Evolutionary conservation across 1,140 invertebrate genomes (phyloP), one percentile per base, ranked within the genome.

Genomic region (Apis cerana): DNA sequence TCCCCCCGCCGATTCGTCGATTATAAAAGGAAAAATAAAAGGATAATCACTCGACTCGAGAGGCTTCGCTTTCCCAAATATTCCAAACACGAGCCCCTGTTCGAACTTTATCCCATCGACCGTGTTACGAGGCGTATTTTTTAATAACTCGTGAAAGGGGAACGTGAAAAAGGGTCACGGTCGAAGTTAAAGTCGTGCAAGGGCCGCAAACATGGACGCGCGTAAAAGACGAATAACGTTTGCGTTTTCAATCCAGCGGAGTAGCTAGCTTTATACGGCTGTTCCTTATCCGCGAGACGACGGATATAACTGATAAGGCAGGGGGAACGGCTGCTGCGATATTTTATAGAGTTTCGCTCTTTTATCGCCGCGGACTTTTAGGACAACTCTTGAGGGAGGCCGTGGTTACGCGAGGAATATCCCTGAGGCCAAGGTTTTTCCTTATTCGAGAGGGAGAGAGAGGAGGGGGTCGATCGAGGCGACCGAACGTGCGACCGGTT

Each of bases 301-400:
- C 65, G 64, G 81, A 89, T 86, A 86, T 88, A 86, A 89, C 84
- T 74, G 87, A 84, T 84, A 80, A 72, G 50, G 7, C 0, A 43
- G 62, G 7, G 2, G 62, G 76, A 58, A 48, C 48, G 23, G 75
- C 0, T 27, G 77, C 62, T 33, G 80, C 84, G 82, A 88, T 89
- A 85, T 85, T 88, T 88, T 89, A 88, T 84, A 68, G 75, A 21
- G 56, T 75, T 56, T 23, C 62, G 33, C 33, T 13, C 79, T 89
- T 89, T 88, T 89, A 89, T 89, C 88, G 85, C 88, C 58, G 56
- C 59, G 62, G 67, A 89, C 84, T 88, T 89, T 89, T 88, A 88
- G 88, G 87, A 88, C 88, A 75, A 74, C 83, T 85, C 87, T 88
- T 85, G 80, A 85, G 86, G 83, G 86, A 88, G 83, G 61, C 62